Evolutionary conservation across 2,888 invertebrate species (phyloP).

Genomic region (Venustoraphidia nigricollis): DNA sequence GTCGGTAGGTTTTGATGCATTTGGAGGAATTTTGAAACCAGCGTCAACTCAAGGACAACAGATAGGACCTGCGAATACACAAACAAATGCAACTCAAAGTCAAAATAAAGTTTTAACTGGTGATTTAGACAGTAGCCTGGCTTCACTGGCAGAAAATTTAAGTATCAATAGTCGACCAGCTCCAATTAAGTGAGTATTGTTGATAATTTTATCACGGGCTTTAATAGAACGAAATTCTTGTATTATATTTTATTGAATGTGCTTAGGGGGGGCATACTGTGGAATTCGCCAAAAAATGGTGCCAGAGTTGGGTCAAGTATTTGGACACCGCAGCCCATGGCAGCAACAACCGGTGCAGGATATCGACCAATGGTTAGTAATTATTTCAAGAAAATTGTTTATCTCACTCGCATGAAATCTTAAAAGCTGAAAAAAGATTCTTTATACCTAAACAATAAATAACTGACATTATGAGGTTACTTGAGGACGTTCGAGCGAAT

Average conservation of each 20-base stretch:
- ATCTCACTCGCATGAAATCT: no score
- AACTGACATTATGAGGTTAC: no score
- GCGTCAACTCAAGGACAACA: conserved; percentile 21
- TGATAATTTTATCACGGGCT: conserved; percentile 1
- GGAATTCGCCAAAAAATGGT: conserved; percentile 80
- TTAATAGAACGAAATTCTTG: not conserved
- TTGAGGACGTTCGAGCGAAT: no score
- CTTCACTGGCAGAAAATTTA: conserved; percentile 85
- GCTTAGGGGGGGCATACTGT: conserved; percentile 70
- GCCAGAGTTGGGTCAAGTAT: conserved; percentile 58
- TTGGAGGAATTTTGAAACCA: conserved; percentile 56
- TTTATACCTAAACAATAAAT: no score
- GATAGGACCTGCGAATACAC: conserved; percentile 13
- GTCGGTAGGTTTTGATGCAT: conserved; percentile 49
- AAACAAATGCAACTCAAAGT: conserved; percentile 11
- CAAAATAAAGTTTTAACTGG: conserved; percentile 56
- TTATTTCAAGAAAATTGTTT: no score
- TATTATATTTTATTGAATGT: conserved; percentile 6
- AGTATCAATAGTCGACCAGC: conserved; percentile 61
- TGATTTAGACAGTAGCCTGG: conserved; percentile 86
- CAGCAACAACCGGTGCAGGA: conserved; percentile 73
- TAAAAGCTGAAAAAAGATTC: no score
- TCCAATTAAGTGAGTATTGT: conserved; percentile 50
- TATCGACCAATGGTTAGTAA: conserved; percentile 73
- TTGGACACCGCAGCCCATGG: conserved; percentile 82